A percentile compares a stretch with the other conserved stretches of the same genome.
Evolutionary conservation across 2,888 invertebrate species (phyloP).

Genomic region (Monopis laevigella): DNA sequence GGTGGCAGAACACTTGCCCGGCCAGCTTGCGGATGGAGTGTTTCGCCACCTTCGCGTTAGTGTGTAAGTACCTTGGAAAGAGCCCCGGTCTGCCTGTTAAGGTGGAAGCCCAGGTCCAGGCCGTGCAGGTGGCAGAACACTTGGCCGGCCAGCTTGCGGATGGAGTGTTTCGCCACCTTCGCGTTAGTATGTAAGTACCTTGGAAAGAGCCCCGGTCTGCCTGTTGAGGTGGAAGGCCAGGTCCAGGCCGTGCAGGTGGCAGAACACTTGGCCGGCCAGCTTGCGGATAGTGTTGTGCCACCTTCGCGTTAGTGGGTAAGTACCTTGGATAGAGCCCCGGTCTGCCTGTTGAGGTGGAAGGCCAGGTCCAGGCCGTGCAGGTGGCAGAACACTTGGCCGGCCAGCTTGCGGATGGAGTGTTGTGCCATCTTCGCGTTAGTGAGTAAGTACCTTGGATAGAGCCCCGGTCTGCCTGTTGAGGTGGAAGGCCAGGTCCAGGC

Average conservation of each 20-base stretch:
- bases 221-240: slow-evolving; percentile 91
- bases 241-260: slow-evolving; percentile 94
- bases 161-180: slow-evolving; percentile 96
- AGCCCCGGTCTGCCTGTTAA: slow-evolving; percentile 94
- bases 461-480: slow-evolving; percentile 95
- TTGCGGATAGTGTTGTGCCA: slow-evolving; percentile 96
- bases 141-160: slow-evolving; percentile 91
- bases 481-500: slow-evolving; percentile 94
- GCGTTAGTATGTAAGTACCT: too few relatives aligned
- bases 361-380: slow-evolving; percentile 93
- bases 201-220: slow-evolving; percentile 95
- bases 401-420: slow-evolving; percentile 93
- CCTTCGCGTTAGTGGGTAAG: too few relatives aligned
- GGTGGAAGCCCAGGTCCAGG: slow-evolving; percentile 93
- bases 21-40: slow-evolving; percentile 95
- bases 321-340: slow-evolving; percentile 93
- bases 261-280: slow-evolving; percentile 94
- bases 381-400: slow-evolving; percentile 95
- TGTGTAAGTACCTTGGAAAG: slow-evolving; percentile 90
- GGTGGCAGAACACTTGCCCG: slow-evolving; percentile 93
- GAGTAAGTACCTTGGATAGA: slow-evolving; percentile 79
- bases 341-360: slow-evolving; percentile 94
- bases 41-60: slow-evolving; percentile 96
- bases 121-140: slow-evolving; percentile 96
- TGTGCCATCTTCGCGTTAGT: too few relatives aligned